Evolutionary conservation across 2,797 vertebrate species (phyloP).

Genomic region (Microctenopoma steveboyesi): DNA sequence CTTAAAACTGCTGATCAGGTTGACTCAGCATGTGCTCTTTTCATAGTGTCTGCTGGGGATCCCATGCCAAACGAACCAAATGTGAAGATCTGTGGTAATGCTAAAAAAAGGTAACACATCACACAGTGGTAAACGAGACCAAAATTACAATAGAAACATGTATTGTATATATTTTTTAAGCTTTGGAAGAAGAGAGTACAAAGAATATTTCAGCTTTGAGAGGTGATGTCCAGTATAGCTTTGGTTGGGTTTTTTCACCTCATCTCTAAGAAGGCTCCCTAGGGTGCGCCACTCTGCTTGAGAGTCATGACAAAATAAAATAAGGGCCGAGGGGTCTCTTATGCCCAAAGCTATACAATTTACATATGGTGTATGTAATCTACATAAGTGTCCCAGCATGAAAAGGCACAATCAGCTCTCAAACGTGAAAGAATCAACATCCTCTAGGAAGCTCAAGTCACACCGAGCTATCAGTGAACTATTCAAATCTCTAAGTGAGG

Average conservation of each 20-base stretch:
- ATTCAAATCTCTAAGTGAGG: conserved; percentile 50
- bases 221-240: conserved; percentile 61
- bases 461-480: conserved; percentile 27
- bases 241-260: conserved; percentile 52
- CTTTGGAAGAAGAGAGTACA: conserved; percentile 23
- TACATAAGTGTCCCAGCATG: conserved; percentile 72
- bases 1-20: conserved; percentile 50
- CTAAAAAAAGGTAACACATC: conserved; percentile 24
- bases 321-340: conserved; percentile 69
- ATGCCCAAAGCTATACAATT: conserved; percentile 62
- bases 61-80: conserved; percentile 45
- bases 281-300: conserved; percentile 54
- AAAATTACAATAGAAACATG: conserved; percentile 22
- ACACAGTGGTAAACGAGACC: conserved; percentile 37
- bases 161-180: conserved; percentile 35
- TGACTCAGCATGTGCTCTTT: conserved; percentile 42
- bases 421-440: conserved; percentile 77
- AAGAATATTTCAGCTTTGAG: conserved; percentile 43
- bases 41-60: conserved; percentile 33
- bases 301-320: conserved; percentile 65
- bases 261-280: conserved; percentile 49
- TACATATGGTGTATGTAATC: conserved; percentile 62
- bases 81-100: conserved; percentile 9
- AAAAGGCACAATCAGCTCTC: conserved; percentile 75
- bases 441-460: conserved; percentile 60